These are phyloP conservation scores for Aleiodes testaceus DNA, from an alignment of 2,888 invertebrate genomes.

Conservation along the genomic window DNA sequence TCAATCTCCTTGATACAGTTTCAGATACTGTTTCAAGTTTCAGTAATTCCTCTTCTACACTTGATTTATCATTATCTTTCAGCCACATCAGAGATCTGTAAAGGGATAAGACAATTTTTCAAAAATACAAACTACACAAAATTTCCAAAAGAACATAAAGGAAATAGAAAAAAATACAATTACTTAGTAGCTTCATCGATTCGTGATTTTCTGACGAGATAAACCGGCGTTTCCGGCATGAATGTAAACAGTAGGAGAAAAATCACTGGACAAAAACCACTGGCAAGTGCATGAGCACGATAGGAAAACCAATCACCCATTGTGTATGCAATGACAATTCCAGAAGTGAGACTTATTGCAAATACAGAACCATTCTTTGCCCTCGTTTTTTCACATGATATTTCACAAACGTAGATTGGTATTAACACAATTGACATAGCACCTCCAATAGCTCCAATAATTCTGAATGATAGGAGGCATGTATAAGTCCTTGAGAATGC, in stretches of 20 bases:
- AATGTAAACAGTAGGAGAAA: constrained; percentile 71
- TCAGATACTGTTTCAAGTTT: constrained; percentile 57
- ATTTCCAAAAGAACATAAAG: too few relatives aligned
- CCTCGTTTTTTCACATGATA: constrained; percentile 75
- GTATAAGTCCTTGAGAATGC: too few relatives aligned
- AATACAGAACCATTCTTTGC: constrained; percentile 76
- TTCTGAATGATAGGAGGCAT: constrained; percentile 51
- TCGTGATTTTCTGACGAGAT: constrained; percentile 67
- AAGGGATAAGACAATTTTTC: too few relatives aligned
- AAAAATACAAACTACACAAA: too few relatives aligned
- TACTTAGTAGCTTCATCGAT: constrained; percentile 62
- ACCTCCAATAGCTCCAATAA: constrained; percentile 76
- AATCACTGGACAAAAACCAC: constrained; percentile 72
- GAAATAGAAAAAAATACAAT: not conserved
- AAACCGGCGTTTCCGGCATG: constrained; percentile 77
- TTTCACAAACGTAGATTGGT: constrained; percentile 80
- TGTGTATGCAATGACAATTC: constrained; percentile 70
- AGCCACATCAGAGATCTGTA: constrained; percentile 53
- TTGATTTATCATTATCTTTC: constrained; percentile 58
- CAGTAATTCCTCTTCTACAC: constrained; percentile 61
- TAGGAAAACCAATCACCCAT: constrained; percentile 73
- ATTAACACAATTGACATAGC: constrained; percentile 76
- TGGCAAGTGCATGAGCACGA: constrained; percentile 77
- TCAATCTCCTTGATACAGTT: constrained; percentile 49
- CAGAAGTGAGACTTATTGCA: constrained; percentile 74